phyloP scores from a whole-genome alignment of 2,113 vertebrate species.

The Anguilla rostrata region DNA sequence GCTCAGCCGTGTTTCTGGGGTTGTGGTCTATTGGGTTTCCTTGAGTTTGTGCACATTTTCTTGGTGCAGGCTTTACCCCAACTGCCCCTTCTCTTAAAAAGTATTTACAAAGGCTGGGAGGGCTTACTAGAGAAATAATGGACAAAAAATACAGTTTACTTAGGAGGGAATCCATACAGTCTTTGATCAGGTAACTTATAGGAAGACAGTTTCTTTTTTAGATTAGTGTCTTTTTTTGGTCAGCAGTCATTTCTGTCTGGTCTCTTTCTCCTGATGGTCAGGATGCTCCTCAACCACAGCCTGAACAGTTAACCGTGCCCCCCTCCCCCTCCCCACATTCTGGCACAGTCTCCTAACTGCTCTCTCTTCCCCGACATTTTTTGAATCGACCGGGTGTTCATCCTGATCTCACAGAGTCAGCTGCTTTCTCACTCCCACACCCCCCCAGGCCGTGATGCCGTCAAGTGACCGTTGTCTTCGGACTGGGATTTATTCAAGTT shows the following conservation, averaged over 20 bases:
- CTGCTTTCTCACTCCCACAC: no score
- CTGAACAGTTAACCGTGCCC: not conserved
- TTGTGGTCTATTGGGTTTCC: not conserved
- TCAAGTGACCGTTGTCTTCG: no score
- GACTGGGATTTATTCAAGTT: no score
- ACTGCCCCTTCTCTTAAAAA: not conserved
- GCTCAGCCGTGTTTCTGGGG: not conserved
- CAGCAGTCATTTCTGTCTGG: not conserved
- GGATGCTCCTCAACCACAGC: not conserved
- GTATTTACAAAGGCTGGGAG: not conserved
- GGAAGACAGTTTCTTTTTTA: not conserved
- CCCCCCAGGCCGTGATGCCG: no score
- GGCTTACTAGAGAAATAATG: not conserved
- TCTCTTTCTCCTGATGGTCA: not conserved
- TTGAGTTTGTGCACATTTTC: not conserved
- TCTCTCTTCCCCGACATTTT: not conserved
- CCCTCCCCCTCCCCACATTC: not conserved
- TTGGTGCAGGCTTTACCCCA: not conserved
- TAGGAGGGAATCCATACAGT: not conserved
- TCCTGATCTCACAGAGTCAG: no score
- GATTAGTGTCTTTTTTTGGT: not conserved
- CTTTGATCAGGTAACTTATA: not conserved
- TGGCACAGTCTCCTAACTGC: not conserved
- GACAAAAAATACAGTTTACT: not conserved
- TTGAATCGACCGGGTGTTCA: no score